Conservation (phyloP, 2,797 vertebrate species). For the Salarias fasciatus region DNA sequence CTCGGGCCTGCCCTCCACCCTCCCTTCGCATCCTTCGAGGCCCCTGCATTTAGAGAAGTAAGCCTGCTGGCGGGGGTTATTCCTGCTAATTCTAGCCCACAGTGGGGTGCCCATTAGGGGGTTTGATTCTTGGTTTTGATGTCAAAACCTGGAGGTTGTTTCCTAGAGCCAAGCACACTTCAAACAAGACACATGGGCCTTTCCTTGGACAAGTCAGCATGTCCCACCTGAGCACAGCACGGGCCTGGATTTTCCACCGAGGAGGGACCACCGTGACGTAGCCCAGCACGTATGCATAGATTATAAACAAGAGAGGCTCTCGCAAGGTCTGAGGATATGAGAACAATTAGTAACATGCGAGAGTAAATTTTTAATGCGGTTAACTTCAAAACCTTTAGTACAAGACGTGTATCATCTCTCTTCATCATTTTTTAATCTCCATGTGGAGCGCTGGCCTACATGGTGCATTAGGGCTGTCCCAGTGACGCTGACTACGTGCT, state of each 20-base stretch:
- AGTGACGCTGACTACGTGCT: constrained; percentile 51
- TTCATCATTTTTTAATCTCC: constrained; percentile 55
- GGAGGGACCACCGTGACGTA: constrained; percentile 23
- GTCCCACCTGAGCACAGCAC: constrained; percentile 67
- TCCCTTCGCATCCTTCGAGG: constrained; percentile 63
- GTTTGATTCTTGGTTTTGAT: constrained; percentile 81
- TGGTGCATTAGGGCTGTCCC: constrained; percentile 30
- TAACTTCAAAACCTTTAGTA: constrained; percentile 42
- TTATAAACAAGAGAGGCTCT: constrained; percentile 19
- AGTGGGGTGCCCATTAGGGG: constrained; percentile 83
- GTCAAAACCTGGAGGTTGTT: constrained; percentile 82
- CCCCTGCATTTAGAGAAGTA: constrained; percentile 77
- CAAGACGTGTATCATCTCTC: constrained; percentile 39
- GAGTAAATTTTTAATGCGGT: constrained; percentile 46
- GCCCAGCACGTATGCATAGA: constrained; percentile 12
- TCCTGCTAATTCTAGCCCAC: constrained; percentile 79
- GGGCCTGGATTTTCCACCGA: constrained; percentile 35
- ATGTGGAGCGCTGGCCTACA: constrained; percentile 36
- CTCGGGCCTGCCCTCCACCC: constrained; percentile 40
- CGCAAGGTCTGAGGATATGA: constrained; percentile 39
- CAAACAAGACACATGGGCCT: constrained; percentile 71
- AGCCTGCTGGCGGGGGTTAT: constrained; percentile 80
- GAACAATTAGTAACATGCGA: constrained; percentile 46
- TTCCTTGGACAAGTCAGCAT: constrained; percentile 63
- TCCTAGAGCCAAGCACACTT: constrained; percentile 78